Base-by-base conservation (phyloP, 1,140 invertebrate species). In the Zeugodacus cucurbitae region DNA sequence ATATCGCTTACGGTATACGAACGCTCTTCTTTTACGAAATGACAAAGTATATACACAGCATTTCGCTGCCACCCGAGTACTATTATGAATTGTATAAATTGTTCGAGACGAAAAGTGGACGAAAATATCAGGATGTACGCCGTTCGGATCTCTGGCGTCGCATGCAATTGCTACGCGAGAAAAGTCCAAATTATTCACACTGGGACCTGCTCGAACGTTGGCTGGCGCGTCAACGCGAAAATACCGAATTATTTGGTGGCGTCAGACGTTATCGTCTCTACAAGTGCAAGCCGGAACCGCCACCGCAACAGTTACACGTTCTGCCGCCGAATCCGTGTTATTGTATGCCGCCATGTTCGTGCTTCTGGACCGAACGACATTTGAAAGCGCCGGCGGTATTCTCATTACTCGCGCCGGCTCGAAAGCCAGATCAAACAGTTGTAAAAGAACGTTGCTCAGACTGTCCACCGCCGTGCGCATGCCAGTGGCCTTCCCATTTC, bases 81-180 rank as follows among this genome's bases (percentile, higher is more conserved):
- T 86, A 87, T 64, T 14, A 82, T n/a, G 91, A 92, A 59, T 89
- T 93, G 2, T 93, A 91, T 64, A 93, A 91, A 88, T 87, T 91
- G 6, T 93, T 91, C 32, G 89, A 90, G 3, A 87, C 90, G 1
- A 90, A 90, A 57, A 93, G 91, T 1, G 92, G 92, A 1, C 78
- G 87, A 0, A 90, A 89, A 26, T 92, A 92, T 82, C 91, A 93
- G 44, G 89, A 90, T 34, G 90, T 90, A 89, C 86, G 91, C 20
- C 90, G 90, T 14, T 91, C 91, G 2, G 92, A 93, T 14, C 90
- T 93, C 41, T 90, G 90, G 85, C 91, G 93, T 48, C 89, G 41
- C 29, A 89, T 89, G 85, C 58, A 89, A 58, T 41, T 89, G 74
- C 48, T 89, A 44, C 87, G 88, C 2, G 57, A 64, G 64, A 82